phyloP scores from a whole-genome alignment of 1,140 invertebrate species.

The Oedothorax gibbosus region DNA sequence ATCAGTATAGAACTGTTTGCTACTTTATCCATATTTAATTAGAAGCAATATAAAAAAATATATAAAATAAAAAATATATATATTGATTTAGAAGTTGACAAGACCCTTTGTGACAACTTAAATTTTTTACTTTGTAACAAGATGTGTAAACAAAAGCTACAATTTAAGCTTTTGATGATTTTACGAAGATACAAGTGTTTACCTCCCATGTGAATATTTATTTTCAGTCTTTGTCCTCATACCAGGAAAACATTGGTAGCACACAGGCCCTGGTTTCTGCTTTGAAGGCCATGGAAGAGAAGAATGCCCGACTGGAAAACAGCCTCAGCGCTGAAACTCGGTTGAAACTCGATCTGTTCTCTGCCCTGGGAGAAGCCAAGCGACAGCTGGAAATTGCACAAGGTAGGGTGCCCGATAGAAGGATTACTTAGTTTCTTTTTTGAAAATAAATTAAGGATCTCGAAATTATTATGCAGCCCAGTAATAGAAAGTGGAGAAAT shows the following conservation, averaged over 20 bases:
- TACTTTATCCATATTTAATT: too few species aligned
- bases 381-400: constrained; percentile 92
- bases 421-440: too few species aligned
- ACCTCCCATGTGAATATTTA: constrained; percentile 18
- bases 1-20: too few species aligned
- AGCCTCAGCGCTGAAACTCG: constrained; percentile 94
- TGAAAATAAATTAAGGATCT: too few species aligned
- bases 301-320: constrained; percentile 89
- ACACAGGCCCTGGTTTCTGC: constrained; percentile 84
- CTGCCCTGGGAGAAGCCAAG: constrained; percentile 93
- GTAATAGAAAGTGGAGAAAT: too few species aligned
- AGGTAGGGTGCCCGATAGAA: constrained; percentile 74
- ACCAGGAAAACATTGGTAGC: constrained; percentile 80
- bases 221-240: constrained; percentile 70
- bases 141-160: background rate
- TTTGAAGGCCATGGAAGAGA: constrained; percentile 85
- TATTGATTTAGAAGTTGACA: too few species aligned
- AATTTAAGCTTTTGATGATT: background rate
- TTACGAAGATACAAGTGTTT: background rate
- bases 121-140: background rate
- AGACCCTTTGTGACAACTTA: background rate
- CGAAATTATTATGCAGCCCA: too few species aligned
- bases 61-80: too few species aligned
- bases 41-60: too few species aligned
- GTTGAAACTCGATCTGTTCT: constrained; percentile 96